Conservation (phyloP, 2,888 invertebrate species). For the Caradrina kadenii region DNA sequence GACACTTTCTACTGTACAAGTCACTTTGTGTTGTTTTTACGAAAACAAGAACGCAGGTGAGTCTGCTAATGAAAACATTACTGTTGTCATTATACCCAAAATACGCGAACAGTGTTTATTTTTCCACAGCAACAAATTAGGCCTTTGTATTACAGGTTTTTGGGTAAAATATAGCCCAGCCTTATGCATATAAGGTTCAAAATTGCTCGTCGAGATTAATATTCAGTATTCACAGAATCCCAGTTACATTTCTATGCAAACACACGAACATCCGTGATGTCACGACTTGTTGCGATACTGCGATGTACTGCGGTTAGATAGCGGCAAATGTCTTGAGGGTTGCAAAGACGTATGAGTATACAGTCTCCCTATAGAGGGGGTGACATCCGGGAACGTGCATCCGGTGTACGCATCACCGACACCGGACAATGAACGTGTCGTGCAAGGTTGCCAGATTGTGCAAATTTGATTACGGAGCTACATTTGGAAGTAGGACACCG, state of each 20-base stretch:
- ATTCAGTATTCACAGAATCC: conserved; percentile 44
- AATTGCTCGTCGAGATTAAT: conserved; percentile 27
- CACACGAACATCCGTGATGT: conserved; percentile 53
- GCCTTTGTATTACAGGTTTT: conserved; percentile 10
- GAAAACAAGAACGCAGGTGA: conserved; percentile 48
- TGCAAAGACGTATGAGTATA: conserved; percentile 52
- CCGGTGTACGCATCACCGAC: conserved; percentile 63
- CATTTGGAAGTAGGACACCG: conserved; percentile 57
- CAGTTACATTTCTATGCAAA: conserved; percentile 44
- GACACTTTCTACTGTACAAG: conserved; percentile 6
- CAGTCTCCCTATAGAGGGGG: conserved; percentile 43
- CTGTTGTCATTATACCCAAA: conserved; percentile 42
- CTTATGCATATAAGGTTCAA: conserved; percentile 34
- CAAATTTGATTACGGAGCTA: conserved; percentile 63
- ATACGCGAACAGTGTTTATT: conserved; percentile 48
- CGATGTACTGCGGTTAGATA: conserved; percentile 52
- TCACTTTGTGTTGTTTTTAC: conserved; percentile 32
- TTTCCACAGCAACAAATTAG: conserved; percentile 43
- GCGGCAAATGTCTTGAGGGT: conserved; percentile 63
- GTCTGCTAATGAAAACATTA: conserved; percentile 51
- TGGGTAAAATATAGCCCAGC: conserved; percentile 16
- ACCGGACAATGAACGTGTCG: conserved; percentile 64
- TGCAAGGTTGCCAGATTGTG: conserved; percentile 58
- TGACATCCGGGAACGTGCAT: conserved; percentile 65
- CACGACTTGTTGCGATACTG: conserved; percentile 58